Evolutionary conservation across 2,888 invertebrate genomes (phyloP).

Genomic region (Ophioninae sp.): DNA sequence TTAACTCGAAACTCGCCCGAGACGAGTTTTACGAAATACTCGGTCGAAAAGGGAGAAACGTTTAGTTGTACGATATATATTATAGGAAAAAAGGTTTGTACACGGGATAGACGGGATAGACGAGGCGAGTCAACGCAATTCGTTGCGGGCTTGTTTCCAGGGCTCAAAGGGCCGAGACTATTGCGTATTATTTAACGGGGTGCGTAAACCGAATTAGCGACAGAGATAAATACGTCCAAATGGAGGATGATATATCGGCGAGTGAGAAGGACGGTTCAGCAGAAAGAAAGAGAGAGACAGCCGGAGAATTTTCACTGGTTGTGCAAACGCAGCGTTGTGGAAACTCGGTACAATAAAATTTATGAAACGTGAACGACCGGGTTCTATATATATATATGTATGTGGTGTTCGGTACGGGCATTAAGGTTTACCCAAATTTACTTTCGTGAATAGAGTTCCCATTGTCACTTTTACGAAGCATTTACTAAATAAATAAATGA

Average conservation of each 20-base stretch:
- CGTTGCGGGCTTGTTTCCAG: constrained; percentile 3
- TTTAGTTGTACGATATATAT: constrained; percentile 46
- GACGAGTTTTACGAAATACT: constrained; percentile 3
- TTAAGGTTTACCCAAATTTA: constrained; percentile 56
- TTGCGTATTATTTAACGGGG: constrained; percentile 41
- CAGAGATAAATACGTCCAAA: constrained; percentile 1
- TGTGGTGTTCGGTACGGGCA: constrained; percentile 49
- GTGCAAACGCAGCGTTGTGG: constrained; percentile 25
- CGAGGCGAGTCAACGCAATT: neutral
- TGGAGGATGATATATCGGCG: neutral
- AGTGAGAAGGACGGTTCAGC: neutral
- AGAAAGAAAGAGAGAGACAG: neutral
- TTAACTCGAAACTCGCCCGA: constrained; percentile 35
- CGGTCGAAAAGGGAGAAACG: constrained; percentile 23
- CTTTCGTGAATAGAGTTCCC: constrained; percentile 5
- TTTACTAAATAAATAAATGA: constrained; percentile 49
- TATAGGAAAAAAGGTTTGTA: constrained; percentile 16
- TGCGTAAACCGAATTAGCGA: constrained; percentile 28
- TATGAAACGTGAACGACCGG: neutral
- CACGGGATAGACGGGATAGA: neutral
- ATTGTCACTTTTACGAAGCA: constrained; percentile 25
- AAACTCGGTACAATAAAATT: constrained; percentile 44
- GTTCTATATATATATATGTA: neutral
- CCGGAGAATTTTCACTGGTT: constrained; percentile 12
- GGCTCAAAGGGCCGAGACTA: constrained; percentile 13